Percentiles rank a stretch among this genome's conserved stretches.
Conservation (phyloP, 2,888 invertebrate species). For the Hypselothyrea guttata region DNA sequence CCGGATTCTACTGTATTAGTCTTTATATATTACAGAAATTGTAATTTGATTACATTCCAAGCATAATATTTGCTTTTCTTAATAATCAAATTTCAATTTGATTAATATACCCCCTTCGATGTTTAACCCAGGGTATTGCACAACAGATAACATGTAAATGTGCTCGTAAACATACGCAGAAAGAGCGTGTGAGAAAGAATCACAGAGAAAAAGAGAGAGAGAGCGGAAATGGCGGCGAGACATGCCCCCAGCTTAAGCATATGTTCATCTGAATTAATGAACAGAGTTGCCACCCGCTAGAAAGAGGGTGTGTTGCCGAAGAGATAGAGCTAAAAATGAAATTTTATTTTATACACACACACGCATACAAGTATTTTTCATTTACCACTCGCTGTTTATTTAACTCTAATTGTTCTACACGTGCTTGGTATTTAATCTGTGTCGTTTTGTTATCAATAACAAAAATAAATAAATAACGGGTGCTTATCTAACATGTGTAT, state of each 20-base stretch:
- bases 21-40: too few species aligned
- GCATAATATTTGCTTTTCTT: too few species aligned
- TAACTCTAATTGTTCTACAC: neutral
- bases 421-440: neutral
- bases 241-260: constrained; percentile 24
- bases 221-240: constrained; percentile 9
- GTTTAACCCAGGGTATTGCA: neutral
- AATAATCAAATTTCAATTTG: too few species aligned
- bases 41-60: too few species aligned
- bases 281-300: constrained; percentile 17
- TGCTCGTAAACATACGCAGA: constrained; percentile 5
- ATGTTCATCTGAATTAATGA: constrained; percentile 31
- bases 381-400: neutral
- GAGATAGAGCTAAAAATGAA: neutral
- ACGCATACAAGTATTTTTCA: neutral
- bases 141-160: constrained; percentile 44
- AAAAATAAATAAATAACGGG: too few species aligned
- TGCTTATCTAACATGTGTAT: too few species aligned
- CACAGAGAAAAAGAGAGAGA: neutral
- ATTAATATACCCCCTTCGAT: neutral
- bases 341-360: too few species aligned
- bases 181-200: neutral
- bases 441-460: neutral
- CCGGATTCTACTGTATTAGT: too few species aligned
- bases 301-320: constrained; percentile 4